phyloP scores from a whole-genome alignment of 2,888 invertebrate genomes.

The Asteroscopus sphinx region DNA sequence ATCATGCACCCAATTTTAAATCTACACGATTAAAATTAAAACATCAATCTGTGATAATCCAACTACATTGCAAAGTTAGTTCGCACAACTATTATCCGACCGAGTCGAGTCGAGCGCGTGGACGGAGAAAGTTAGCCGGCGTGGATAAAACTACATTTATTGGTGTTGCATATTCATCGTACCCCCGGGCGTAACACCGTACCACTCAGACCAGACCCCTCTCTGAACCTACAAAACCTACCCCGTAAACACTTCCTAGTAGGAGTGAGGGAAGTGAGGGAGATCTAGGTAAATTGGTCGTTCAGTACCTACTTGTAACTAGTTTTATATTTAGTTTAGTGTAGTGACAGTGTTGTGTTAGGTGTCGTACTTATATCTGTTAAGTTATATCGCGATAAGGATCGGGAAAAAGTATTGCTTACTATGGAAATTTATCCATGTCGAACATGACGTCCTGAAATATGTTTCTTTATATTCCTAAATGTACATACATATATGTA shows the following conservation, averaged over 20 bases:
- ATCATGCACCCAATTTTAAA: not conserved
- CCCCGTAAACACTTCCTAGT: constrained; percentile 8
- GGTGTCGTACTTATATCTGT: constrained; percentile 50
- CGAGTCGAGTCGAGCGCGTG: constrained; percentile 58
- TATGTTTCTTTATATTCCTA: no score
- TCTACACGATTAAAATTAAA: constrained; percentile 49
- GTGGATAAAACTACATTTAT: constrained; percentile 86
- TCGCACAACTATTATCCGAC: constrained; percentile 61
- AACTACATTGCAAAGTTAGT: constrained; percentile 63
- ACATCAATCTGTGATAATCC: constrained; percentile 64
- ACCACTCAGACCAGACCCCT: constrained; percentile 65
- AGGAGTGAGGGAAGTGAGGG: constrained; percentile 37
- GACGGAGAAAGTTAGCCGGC: constrained; percentile 82
- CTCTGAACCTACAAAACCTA: constrained; percentile 21
- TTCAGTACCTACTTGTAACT: constrained; percentile 70
- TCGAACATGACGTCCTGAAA: not conserved
- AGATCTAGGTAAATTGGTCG: constrained; percentile 61
- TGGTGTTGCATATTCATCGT: constrained; percentile 87
- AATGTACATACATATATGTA: not conserved
- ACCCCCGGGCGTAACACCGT: constrained; percentile 71
- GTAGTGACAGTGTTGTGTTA: constrained; percentile 72
- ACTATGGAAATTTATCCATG: constrained; percentile 16
- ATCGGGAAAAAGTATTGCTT: constrained; percentile 29
- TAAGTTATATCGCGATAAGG: constrained; percentile 41
- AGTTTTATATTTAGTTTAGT: constrained; percentile 81